Evolutionary conservation across 2,113 vertebrate species (phyloP).

Genomic region (Dipodomys ordii): DNA sequence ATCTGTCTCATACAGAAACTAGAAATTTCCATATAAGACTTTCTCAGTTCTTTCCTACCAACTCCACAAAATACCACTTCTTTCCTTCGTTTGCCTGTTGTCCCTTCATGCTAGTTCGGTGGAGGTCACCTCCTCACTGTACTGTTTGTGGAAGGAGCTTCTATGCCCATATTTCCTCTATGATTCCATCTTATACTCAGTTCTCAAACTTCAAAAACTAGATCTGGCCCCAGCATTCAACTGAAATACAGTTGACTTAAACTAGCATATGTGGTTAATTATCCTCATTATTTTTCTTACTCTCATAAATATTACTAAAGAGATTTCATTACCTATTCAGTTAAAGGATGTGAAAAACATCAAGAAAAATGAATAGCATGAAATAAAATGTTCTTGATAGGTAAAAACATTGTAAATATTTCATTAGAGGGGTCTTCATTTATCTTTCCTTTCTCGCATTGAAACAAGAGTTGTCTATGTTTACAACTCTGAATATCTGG

Average conservation of each 20-base stretch:
- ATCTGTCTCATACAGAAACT: background rate
- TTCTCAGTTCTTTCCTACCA: background rate
- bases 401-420: background rate
- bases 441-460: background rate
- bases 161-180: background rate
- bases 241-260: background rate
- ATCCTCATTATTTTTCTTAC: background rate
- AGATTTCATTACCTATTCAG: background rate
- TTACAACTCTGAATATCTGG: background rate
- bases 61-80: background rate
- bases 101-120: background rate
- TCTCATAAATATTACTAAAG: background rate
- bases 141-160: background rate
- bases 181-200: background rate
- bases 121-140: background rate
- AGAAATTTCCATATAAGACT: background rate
- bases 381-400: background rate
- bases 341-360: conserved; percentile 17
- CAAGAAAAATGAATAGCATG: background rate
- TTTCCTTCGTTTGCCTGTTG: background rate
- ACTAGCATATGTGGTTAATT: background rate
- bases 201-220: background rate
- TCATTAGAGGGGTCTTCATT: background rate
- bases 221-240: background rate
- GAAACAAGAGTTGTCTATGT: background rate